Percentiles rank a stretch among this genome's conserved stretches.
Evolutionary conservation across 2,888 invertebrate genomes (phyloP).

Genomic region (Diogma glabrata): DNA sequence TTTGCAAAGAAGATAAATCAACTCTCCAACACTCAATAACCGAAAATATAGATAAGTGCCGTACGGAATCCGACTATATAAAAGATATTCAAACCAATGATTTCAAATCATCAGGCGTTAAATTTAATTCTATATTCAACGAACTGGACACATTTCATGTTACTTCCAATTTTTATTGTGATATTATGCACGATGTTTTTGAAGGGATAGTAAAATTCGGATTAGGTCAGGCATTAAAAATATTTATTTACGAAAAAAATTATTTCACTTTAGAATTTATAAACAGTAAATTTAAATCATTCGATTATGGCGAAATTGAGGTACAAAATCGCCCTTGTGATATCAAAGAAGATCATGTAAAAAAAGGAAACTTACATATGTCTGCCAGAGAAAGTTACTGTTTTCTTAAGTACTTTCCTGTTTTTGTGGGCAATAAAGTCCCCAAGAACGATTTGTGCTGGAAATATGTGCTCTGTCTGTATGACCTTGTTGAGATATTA

Average conservation of each 20-base stretch:
- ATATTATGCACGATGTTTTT: background rate
- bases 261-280: conserved; percentile 14
- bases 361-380: conserved; percentile 15
- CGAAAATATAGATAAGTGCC: background rate
- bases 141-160: background rate
- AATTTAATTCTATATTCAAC: background rate
- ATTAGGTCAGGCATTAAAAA: background rate
- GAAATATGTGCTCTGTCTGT: background rate
- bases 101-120: background rate
- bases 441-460: background rate
- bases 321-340: background rate
- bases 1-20: background rate
- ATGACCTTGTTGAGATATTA: background rate
- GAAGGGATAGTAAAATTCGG: background rate
- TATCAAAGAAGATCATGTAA: conserved; percentile 12
- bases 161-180: background rate
- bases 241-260: background rate
- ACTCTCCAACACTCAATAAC: background rate
- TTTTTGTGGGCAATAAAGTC: background rate
- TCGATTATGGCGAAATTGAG: conserved; percentile 17
- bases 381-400: conserved; percentile 13
- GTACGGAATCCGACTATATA: conserved; percentile 6
- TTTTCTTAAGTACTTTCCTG: background rate
- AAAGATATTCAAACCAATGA: background rate
- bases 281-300: conserved; percentile 15